Evolutionary conservation across 1,140 invertebrate species (phyloP).

Genomic region (Tetragonula clypearis): DNA sequence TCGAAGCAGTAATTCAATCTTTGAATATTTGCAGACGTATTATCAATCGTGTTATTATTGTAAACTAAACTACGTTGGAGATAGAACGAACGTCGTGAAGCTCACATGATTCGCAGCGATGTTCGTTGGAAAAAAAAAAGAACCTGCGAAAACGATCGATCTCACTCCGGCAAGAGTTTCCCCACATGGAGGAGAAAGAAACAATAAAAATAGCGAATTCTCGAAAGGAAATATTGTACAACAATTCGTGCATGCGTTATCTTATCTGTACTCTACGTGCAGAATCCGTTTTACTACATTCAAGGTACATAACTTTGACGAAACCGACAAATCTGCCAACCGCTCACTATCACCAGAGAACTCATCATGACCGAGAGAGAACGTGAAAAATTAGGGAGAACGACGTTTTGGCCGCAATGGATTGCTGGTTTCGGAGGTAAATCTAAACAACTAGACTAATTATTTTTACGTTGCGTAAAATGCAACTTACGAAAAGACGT

Average conservation of each 20-base stretch:
- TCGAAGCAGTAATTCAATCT: too few relatives aligned
- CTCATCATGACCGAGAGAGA: not conserved
- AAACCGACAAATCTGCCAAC: not conserved
- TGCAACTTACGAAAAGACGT: not conserved
- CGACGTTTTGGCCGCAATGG: constrained; percentile 57
- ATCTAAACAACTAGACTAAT: not conserved
- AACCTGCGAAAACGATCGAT: too few relatives aligned
- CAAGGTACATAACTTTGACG: not conserved
- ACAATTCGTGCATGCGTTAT: not conserved
- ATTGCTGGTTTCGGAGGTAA: constrained; percentile 57
- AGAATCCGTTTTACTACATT: not conserved
- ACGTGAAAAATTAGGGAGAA: constrained; percentile 1
- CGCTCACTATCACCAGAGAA: not conserved
- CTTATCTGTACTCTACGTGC: not conserved
- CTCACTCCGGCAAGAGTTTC: too few relatives aligned
- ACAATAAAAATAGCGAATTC: not conserved
- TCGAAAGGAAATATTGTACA: not conserved
- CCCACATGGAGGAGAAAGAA: not conserved
- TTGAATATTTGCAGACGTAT: too few relatives aligned
- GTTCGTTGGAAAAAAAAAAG: too few relatives aligned
- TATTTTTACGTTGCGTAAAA: too few relatives aligned
- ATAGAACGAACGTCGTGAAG: too few relatives aligned
- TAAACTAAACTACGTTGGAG: too few relatives aligned
- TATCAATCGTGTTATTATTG: too few relatives aligned
- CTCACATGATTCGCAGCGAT: too few relatives aligned